Evolutionary conservation across 2,888 invertebrate species (phyloP), one percentile per base, ranked within the genome.

Genomic region (Micoletzkya japonica): DNA sequence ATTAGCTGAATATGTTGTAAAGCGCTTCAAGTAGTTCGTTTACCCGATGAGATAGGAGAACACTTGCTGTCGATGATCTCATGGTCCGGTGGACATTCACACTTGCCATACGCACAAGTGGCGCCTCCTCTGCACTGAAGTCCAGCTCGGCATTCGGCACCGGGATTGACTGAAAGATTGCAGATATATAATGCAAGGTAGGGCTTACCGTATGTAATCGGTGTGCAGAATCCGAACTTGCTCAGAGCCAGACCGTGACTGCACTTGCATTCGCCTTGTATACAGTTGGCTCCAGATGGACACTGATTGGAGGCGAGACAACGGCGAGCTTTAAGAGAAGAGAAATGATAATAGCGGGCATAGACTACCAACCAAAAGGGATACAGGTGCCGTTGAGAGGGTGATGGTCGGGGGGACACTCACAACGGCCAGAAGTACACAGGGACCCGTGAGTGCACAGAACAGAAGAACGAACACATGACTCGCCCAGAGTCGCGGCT

Each of bases 201-300:
- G 10, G 7, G 36, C 64, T 39, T 36, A 79, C 79, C 79, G 58
- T 77, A 79, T 34, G 73, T 75, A 10, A 75, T 71, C 14, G 78
- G 78, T 58, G 80, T 74, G 61, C 81, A 82, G 72, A 81, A 79
- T 50, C 81, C 81, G 58, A 78, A 75, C 56, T 74, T 72, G 7
- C 75, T 73, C 10, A 78, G 72, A 1, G 73, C 77, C 3, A 78
- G 72, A 36, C 81, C 81, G 2, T 73, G 74, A 20, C 72, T 73
- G 44, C 82, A 81, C 7, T 75, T 73, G 70, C 82, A 82, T 36
- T 73, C 75, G 49, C 80, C 79, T 10, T 72, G 67, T 4, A 80
- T 71, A 70, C 82, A 82, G 44, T 77, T 76, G n/a, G 81, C 78
- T 54, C 81, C 82, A 28, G 78, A 74, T 52, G 81, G 78, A 71